Conservation (phyloP, 2,797 vertebrate genomes). For the Antrozous pallidus region DNA sequence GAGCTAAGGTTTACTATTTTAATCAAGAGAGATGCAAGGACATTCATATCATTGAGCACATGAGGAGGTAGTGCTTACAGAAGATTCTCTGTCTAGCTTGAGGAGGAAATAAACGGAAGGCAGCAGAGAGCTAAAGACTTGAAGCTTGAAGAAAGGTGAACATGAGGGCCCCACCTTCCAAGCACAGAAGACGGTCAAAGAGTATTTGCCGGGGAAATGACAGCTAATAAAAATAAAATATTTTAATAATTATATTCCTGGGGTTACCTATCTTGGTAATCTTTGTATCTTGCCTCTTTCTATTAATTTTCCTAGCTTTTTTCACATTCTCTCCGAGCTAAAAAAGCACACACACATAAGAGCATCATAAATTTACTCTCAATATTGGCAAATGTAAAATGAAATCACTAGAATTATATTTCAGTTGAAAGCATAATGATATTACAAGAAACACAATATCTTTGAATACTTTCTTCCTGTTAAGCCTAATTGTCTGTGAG, state of each 20-base stretch:
- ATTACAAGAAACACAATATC: not conserved
- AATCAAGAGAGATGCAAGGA: not conserved
- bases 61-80: not conserved
- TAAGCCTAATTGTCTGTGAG: not conserved
- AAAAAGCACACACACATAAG: not conserved
- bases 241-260: not conserved
- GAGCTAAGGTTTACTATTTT: not conserved
- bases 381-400: not conserved
- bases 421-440: not conserved
- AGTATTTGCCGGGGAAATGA: not conserved
- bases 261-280: not conserved
- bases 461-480: not conserved
- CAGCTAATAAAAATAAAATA: not conserved
- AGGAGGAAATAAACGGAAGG: not conserved
- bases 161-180: rapidly evolving
- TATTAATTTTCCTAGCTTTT: not conserved
- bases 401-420: not conserved
- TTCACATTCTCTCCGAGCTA: not conserved
- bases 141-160: not conserved
- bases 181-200: not conserved
- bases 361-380: not conserved
- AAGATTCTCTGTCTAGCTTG: not conserved
- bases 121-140: not conserved
- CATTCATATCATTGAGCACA: not conserved
- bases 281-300: not conserved